Conservation (phyloP, 2,888 invertebrate genomes). For the Hypomecis punctinalis region DNA sequence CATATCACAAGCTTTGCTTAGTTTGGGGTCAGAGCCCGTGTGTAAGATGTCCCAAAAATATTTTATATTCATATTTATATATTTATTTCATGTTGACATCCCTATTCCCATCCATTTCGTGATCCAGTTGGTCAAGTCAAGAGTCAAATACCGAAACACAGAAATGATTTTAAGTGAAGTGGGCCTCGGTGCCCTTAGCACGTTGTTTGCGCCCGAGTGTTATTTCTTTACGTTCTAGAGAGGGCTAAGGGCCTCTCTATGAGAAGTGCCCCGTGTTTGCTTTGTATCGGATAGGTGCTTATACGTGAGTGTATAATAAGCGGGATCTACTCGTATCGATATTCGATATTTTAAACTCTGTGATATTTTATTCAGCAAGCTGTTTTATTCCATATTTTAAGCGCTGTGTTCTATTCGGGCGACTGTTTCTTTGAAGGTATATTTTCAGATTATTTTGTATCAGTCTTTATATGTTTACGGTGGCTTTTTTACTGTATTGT, state of each 20-base stretch:
- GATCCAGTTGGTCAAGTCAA: slow-evolving; percentile 37
- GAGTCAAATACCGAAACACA: slow-evolving; percentile 59
- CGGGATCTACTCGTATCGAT: neutral
- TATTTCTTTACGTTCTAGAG: slow-evolving; percentile 47
- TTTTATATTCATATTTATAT: neutral
- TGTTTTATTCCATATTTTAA: neutral
- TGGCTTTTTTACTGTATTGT: too few relatives aligned
- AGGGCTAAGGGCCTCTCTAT: slow-evolving; percentile 36
- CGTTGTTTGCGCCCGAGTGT: slow-evolving; percentile 64
- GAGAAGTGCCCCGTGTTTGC: slow-evolving; percentile 30
- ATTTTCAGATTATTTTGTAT: too few relatives aligned
- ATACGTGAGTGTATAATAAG: slow-evolving; percentile 15
- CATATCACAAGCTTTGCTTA: too few relatives aligned
- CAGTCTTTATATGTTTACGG: too few relatives aligned
- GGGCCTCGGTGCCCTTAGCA: slow-evolving; percentile 54
- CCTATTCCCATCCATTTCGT: slow-evolving; percentile 19
- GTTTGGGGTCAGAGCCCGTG: too few relatives aligned
- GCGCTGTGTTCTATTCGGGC: neutral
- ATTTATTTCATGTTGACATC: neutral
- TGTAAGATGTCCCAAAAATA: too few relatives aligned
- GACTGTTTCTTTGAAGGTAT: too few relatives aligned
- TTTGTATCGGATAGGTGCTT: slow-evolving; percentile 32
- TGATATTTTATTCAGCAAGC: too few relatives aligned
- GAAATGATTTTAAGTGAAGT: slow-evolving; percentile 78
- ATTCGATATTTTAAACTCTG: neutral